Evolutionary conservation across 2,888 invertebrate species (phyloP), one percentile per base, ranked within the genome.

Genomic region (Hermaeophaga mercurialis): DNA sequence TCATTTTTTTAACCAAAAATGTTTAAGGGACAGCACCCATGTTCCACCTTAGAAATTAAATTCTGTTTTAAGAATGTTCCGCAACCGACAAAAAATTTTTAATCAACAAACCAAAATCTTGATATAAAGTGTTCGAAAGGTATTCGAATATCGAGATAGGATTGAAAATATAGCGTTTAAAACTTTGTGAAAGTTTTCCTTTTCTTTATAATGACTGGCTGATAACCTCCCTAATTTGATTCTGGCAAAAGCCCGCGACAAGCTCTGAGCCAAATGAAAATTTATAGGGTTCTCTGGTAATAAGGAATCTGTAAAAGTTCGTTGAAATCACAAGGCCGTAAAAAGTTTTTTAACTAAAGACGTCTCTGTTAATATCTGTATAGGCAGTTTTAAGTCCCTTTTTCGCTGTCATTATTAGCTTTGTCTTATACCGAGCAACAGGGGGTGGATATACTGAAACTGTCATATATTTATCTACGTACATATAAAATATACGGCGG

Each of bases 391-490:
- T 22, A 43, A 43, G 43, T 33, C 69, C 63, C 62, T 66, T 63
- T 64, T 59, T n/a, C n/a, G 68, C 70, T 66, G 72, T 72, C 73
- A 73, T 73, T 72, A 73, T 73, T 72, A 67, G 68, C 66, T 69
- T 65, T 64, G 69, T 67, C 66, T 64, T 64, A n/a, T n/a, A 60
- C 65, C 62, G 59, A 66, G 61, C 70, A 64, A 57, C 67, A 63
- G 70, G 70, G 70, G 70, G 70, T 66, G 64, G 66, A 66, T 52
- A 52, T 68, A 61, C 63, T 62, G 36, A 56, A 64, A 66, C 66
- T 71, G 71, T 69, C 71, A 67, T 70, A 71, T 70, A 70, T 70
- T 66, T 71, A 62, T 62, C 58, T 59, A 55, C 22, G 12, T 43
- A 26, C 58, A 60, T 59, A 58, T 62, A 63, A 68, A 65, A 66